phyloP scores from a whole-genome alignment of 1,140 invertebrate genomes.

The Ptiloglossa arizonensis region DNA sequence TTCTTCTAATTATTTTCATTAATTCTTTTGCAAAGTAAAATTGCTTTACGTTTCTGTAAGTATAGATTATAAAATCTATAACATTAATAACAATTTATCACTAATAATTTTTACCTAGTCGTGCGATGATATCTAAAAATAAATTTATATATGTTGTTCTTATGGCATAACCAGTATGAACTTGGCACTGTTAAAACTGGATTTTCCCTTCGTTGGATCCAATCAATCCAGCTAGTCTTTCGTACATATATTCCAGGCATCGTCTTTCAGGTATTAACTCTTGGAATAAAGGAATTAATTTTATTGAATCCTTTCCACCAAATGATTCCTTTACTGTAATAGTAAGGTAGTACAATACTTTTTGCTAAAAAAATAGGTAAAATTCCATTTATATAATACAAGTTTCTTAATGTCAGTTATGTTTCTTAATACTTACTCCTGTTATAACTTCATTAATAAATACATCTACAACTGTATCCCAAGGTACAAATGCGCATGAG shows the following conservation, averaged over 20 bases:
- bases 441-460: constrained; percentile 85
- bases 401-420: neutral
- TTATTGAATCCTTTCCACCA: constrained; percentile 66
- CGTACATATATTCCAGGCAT: constrained; percentile 82
- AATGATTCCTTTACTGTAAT: constrained; percentile 73
- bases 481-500: constrained; percentile 80
- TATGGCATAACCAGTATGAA: constrained; percentile 79
- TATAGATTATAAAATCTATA: neutral
- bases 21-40: constrained; percentile 76
- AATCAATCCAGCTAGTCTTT: constrained; percentile 74
- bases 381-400: neutral
- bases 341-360: constrained; percentile 77
- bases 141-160: constrained; percentile 80
- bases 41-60: constrained; percentile 64
- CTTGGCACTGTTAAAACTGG: constrained; percentile 76
- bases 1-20: constrained; percentile 78
- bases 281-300: constrained; percentile 77
- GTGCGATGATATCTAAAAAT: constrained; percentile 77
- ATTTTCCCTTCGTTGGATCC: constrained; percentile 71
- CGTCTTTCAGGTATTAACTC: constrained; percentile 77
- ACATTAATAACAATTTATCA: neutral
- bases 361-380: constrained; percentile 71
- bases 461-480: constrained; percentile 81
- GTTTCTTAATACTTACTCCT: constrained; percentile 76
- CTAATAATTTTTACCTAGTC: constrained; percentile 66